Evolutionary conservation across 2,797 vertebrate genomes (phyloP), one percentile per base, ranked within the genome.

Genomic region (Peromyscus aztecus): DNA sequence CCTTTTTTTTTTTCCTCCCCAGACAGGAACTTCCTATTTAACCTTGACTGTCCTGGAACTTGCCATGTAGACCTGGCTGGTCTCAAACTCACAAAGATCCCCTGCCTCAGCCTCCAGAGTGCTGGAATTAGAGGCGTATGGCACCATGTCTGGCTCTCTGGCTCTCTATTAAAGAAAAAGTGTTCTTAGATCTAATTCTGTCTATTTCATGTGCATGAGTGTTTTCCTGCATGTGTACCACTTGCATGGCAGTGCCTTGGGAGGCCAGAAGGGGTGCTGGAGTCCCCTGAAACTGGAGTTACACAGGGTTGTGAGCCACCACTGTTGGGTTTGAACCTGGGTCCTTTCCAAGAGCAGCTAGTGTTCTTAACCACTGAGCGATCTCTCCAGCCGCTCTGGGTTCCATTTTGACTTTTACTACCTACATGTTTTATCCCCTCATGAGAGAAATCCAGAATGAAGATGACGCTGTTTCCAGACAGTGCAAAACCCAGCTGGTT

Each of bases 391-490:
- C 9, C 16, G 9, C 90, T 88, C 57, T 85, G 69, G 73, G 24
- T 40, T 63, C 83, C 46, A 43, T 61, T 76, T 55, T 88, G 59
- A 81, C 77, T 49, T 81, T 84, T 86, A 27, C 43, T 69, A 12
- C 67, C 3, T 82, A 83, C 49, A 89, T 82, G 86, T 81, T 96
- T 96, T 94, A 94, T 95, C 95, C 52, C 40, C 63, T 90, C 77
- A 94, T 13, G 61, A 93, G 88, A 96, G 78, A 94, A 93, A 96
- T 96, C 78, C 76, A 69, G 86, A 91, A 92, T 10, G 46, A 91
- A 88, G 37, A 77, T 93, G 77, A 93, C 78, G 88, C 46, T 29
- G 55, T 31, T 46, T 13, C 65, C 92, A 52, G 78, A 78, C 31
- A 95, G 43, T 75, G 31, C 34, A 71, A 49, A 75, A 63, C 37